phyloP scores from a whole-genome alignment of 1,140 invertebrate genomes.

The Mercenaria mercenaria region DNA sequence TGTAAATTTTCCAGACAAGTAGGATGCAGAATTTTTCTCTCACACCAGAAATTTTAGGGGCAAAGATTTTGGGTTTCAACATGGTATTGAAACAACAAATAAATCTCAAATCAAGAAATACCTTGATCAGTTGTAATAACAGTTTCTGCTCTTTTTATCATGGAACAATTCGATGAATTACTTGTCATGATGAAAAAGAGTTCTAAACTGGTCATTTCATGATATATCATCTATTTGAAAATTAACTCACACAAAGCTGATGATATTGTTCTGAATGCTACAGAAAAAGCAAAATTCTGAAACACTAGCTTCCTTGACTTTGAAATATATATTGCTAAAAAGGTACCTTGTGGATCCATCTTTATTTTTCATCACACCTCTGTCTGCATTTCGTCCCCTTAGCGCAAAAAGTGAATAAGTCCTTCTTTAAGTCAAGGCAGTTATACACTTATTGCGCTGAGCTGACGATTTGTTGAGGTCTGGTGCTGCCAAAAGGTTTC shows the following conservation, averaged over 20 bases:
- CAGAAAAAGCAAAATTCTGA: not conserved
- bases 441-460: too few species aligned
- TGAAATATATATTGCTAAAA: not conserved
- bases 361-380: not conserved
- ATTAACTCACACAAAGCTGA: not conserved
- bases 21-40: not conserved
- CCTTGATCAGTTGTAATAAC: not conserved
- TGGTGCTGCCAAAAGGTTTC: not conserved
- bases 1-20: not conserved
- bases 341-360: not conserved
- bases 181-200: not conserved
- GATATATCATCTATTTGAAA: not conserved
- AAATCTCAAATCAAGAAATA: not conserved
- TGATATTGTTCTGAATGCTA: not conserved
- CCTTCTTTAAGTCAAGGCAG: too few species aligned
- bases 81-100: not conserved
- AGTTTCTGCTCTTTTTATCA: not conserved
- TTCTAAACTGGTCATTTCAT: not conserved
- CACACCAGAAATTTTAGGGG: not conserved
- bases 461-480: slow-evolving; percentile 32
- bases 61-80: not conserved
- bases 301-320: not conserved
- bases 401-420: too few species aligned
- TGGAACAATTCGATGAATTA: not conserved
- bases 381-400: not conserved